Conservation (phyloP, 1,140 invertebrate species). For the Brachionus rotundiformis region DNA sequence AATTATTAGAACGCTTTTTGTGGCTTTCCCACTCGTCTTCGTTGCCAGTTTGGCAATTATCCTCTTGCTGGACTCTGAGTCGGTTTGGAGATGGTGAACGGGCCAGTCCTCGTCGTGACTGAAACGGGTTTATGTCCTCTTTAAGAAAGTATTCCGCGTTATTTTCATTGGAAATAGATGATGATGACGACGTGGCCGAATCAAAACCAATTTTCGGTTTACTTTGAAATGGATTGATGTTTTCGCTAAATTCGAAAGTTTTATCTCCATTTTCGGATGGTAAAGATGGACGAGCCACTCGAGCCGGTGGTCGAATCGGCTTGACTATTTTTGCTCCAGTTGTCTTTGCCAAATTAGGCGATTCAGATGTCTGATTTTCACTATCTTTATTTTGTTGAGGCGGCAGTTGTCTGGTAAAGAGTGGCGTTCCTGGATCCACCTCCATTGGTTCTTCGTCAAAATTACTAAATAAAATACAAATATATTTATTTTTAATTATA, state of each 20-base stretch:
- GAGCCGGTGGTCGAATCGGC: background rate
- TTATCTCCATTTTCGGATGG: background rate
- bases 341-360: background rate
- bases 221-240: constrained; percentile 11
- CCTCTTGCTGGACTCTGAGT: background rate
- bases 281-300: background rate
- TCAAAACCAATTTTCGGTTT: constrained; percentile 27
- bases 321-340: constrained; percentile 13
- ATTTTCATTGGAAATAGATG: constrained; percentile 30
- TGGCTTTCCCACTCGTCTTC: constrained; percentile 41
- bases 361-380: background rate
- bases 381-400: background rate
- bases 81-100: constrained; percentile 1
- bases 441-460: constrained; percentile 50
- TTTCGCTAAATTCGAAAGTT: background rate
- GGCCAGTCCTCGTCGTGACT: background rate
- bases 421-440: constrained; percentile 30
- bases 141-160: constrained; percentile 1
- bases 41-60: background rate
- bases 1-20: constrained; percentile 20
- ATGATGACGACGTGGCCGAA: constrained; percentile 22
- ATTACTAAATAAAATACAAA: constrained; percentile 23
- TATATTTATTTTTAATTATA: background rate
- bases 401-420: background rate
- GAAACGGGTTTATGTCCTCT: constrained; percentile 27